Conservation (phyloP, 2,888 invertebrate genomes). For the Trachelus troglodyta region DNA sequence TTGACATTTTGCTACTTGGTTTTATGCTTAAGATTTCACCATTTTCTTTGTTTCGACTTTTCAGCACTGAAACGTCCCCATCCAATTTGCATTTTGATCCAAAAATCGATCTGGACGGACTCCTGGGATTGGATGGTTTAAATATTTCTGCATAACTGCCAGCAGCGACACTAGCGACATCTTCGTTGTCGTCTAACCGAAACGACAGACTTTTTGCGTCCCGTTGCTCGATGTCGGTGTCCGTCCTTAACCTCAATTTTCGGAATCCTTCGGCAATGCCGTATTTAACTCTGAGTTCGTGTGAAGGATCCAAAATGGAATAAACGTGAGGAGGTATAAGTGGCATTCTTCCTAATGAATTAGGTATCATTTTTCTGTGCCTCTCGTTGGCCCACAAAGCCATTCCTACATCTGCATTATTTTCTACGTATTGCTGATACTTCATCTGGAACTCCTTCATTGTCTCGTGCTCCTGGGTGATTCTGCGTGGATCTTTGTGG, state of each 20-base stretch:
- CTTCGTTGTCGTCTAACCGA: conserved; percentile 28
- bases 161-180: too few relatives aligned
- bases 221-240: conserved; percentile 5
- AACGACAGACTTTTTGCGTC: conserved; percentile 31
- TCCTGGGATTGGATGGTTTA: conserved; percentile 10
- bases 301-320: conserved; percentile 39
- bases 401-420: conserved; percentile 30
- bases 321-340: conserved; percentile 30
- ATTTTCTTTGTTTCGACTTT: conserved; percentile 12
- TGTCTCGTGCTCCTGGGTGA: conserved; percentile 28
- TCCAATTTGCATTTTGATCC: conserved; percentile 19
- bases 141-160: not conserved
- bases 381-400: conserved; percentile 24
- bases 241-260: conserved; percentile 15
- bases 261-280: conserved; percentile 29
- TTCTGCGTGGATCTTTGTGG: conserved; percentile 25
- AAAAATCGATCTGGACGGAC: conserved; percentile 6
- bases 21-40: conserved; percentile 27
- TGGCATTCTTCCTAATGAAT: conserved; percentile 32
- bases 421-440: conserved; percentile 31
- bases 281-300: conserved; percentile 37
- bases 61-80: conserved; percentile 26
- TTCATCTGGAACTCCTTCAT: conserved; percentile 32
- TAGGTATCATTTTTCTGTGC: conserved; percentile 23
- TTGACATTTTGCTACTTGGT: conserved; percentile 17